Conservation (phyloP, 2,888 invertebrate genomes). For the Scaptomyza parva region DNA sequence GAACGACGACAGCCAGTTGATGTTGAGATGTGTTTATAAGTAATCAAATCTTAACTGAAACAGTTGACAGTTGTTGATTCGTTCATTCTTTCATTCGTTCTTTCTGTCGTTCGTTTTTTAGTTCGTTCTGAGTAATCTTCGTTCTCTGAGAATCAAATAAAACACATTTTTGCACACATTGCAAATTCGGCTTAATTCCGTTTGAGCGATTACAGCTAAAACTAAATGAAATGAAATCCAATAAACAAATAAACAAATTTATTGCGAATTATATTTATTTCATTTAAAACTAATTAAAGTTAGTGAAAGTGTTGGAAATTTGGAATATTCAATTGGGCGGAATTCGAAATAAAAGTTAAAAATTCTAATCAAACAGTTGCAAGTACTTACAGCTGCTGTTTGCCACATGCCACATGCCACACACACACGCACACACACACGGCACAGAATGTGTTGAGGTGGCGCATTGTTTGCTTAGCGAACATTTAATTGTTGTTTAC, state of each 20-base stretch:
- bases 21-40: too few relatives aligned
- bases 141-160: too few relatives aligned
- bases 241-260: too few relatives aligned
- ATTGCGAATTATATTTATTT: too few relatives aligned
- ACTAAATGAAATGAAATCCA: too few relatives aligned
- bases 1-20: background rate
- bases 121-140: too few relatives aligned
- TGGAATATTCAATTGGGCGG: background rate
- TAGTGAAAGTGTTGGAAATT: background rate
- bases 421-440: constrained; percentile 3
- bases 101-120: too few relatives aligned
- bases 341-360: background rate
- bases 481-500: constrained; percentile 80
- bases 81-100: too few relatives aligned
- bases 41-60: background rate
- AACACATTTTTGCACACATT: too few relatives aligned
- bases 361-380: constrained; percentile 13
- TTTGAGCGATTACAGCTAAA: too few relatives aligned
- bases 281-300: background rate
- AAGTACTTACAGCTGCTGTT: constrained; percentile 18
- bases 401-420: constrained; percentile 19
- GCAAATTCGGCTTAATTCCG: too few relatives aligned
- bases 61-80: constrained; percentile 47
- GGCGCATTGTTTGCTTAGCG: constrained; percentile 66
- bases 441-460: constrained; percentile 19